Evolutionary conservation across 2,113 vertebrate species (phyloP).

Genomic region (Orycteropus afer): DNA sequence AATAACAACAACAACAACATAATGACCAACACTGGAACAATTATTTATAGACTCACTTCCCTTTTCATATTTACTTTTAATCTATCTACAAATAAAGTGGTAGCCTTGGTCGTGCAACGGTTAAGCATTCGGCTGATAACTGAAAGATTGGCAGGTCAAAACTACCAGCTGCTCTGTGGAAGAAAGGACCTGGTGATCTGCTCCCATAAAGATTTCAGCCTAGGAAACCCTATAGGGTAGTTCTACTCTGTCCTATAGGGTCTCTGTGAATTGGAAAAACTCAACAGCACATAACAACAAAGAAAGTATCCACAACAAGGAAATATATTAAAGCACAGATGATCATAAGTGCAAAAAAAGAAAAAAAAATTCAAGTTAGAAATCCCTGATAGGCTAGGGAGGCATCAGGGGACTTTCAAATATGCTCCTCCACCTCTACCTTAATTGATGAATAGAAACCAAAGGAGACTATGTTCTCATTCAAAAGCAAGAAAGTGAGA

Average conservation of each 20-base stretch:
- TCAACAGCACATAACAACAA: too few species aligned
- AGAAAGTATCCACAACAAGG: not conserved
- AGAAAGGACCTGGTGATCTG: too few species aligned
- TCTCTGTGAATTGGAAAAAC: too few species aligned
- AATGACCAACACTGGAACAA: not conserved
- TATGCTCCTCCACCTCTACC: not conserved
- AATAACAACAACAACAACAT: too few species aligned
- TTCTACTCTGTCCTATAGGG: too few species aligned
- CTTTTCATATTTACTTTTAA: not conserved
- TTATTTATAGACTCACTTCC: not conserved
- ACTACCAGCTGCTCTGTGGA: too few species aligned
- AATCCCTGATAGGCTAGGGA: not conserved
- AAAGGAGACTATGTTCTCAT: not conserved
- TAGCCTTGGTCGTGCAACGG: too few species aligned
- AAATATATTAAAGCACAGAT: conserved; percentile 2
- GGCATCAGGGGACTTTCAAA: not conserved
- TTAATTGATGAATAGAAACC: not conserved
- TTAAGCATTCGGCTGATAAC: too few species aligned
- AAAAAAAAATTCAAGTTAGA: not conserved
- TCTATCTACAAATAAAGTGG: not conserved
- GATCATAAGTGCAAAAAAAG: not conserved
- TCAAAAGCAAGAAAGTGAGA: not conserved
- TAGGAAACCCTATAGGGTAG: too few species aligned
- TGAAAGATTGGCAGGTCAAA: too few species aligned
- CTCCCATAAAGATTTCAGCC: too few species aligned